phyloP scores from a whole-genome alignment of 2,888 invertebrate species.

The Aporophyla nigra region DNA sequence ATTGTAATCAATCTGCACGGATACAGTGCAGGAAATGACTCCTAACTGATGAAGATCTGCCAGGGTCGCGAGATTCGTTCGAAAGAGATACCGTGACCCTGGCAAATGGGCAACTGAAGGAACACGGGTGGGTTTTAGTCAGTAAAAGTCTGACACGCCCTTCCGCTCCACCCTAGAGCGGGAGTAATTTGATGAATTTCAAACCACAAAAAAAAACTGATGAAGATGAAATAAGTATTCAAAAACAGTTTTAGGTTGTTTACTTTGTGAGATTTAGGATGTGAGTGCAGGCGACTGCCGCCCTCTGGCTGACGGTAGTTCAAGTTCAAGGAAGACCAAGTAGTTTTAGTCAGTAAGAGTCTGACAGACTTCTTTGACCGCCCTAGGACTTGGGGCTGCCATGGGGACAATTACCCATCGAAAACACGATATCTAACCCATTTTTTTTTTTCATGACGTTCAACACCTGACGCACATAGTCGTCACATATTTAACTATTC shows the following conservation, averaged over 20 bases:
- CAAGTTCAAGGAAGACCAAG: too few species aligned
- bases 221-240: background rate
- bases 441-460: constrained; percentile 8
- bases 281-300: too few species aligned
- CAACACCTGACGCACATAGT: constrained; percentile 3
- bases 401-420: background rate
- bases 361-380: background rate
- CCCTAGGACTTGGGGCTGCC: background rate
- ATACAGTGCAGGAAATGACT: background rate
- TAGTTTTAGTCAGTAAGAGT: background rate
- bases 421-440: background rate
- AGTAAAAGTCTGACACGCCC: too few species aligned
- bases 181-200: too few species aligned
- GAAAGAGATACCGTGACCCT: too few species aligned
- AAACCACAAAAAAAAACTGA: too few species aligned
- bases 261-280: background rate
- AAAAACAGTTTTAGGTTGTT: background rate
- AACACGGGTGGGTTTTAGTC: too few species aligned
- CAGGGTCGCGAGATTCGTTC: too few species aligned
- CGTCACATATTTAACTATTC: constrained; percentile 28
- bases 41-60: background rate
- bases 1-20: background rate
- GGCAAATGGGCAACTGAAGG: too few species aligned
- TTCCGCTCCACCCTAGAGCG: too few species aligned
- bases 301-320: background rate